Evolutionary conservation across 2,888 invertebrate species (phyloP), one percentile per base, ranked within the genome.

Genomic region (Pterostichus niger): DNA sequence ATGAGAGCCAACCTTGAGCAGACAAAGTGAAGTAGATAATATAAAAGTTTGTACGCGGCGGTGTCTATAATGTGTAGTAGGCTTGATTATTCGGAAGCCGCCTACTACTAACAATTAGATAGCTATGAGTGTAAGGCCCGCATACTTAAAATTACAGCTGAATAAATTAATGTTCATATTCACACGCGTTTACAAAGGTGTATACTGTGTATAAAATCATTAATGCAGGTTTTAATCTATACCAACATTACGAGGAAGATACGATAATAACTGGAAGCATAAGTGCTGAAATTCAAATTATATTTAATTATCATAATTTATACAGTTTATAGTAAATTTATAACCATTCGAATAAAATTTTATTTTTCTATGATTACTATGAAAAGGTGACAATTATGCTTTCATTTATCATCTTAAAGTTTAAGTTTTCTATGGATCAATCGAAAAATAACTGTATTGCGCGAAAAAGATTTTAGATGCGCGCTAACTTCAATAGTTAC

Each of bases 101-200:
- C 64, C 64, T 64, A 35, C 64, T 64, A 64, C 59, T 35, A 13
- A 64, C 64, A 64, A 64, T 64, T 64, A 64, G 64, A 33, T 64
- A 33, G 11, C 33, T 33, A 6, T 31, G 49, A 64, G 64, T 24
- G 24, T 3, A 31, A 64, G 64, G 35, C 31, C 64, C 64, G 64
- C 64, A 33, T 64, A 35, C 33, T 11, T 40, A 71, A 71, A 71
- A 44, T 44, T 64, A 40, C 33, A 35, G 13, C 7, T 71, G 68
- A 15, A 44, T 71, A 71, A 31, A 64, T 64, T 64, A 64, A 33
- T 64, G 40, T 44, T 9, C 68, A 71, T 71, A 71, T 71, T 71
- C 68, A 71, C 68, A 71, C 68, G 68, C 40, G 44, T 71, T 44
- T 24, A 71, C 68, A 44, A 44, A 71, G 13, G 13, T 9, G 68